Conservation (phyloP, 2,113 vertebrate genomes). For the Etheostoma cragini region DNA sequence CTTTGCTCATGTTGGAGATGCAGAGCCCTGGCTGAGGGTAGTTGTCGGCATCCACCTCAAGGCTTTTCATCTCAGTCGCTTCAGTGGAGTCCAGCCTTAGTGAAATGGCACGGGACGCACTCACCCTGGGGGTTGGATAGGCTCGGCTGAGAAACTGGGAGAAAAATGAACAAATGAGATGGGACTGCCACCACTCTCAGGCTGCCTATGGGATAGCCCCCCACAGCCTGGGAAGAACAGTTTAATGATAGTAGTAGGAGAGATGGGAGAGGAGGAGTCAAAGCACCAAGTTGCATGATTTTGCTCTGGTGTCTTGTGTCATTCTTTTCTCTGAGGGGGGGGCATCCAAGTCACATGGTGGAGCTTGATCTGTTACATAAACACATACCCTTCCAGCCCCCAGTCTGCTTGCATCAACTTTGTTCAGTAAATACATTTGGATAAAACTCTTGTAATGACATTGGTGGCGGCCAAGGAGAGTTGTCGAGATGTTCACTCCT, state of each 20-base stretch:
- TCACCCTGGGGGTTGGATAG: conserved; percentile 73
- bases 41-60: conserved; percentile 77
- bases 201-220: conserved; percentile 73
- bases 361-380: conserved; percentile 83
- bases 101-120: conserved; percentile 76
- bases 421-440: conserved; percentile 59
- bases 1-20: conserved; percentile 52
- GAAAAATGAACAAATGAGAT: conserved; percentile 82
- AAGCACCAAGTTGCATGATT: conserved; percentile 68
- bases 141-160: conserved; percentile 71
- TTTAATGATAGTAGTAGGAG: conserved; percentile 71
- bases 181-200: conserved; percentile 82
- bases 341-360: conserved; percentile 75
- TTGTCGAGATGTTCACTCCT: conserved; percentile 67
- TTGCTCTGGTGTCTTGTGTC: conserved; percentile 78
- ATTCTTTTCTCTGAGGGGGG: conserved; percentile 70
- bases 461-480: conserved; percentile 72
- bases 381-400: conserved; percentile 72
- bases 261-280: conserved; percentile 57
- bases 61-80: conserved; percentile 80
- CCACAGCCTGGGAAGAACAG: conserved; percentile 53
- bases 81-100: conserved; percentile 79
- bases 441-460: conserved; percentile 73
- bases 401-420: conserved; percentile 79
- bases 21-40: conserved; percentile 66